Evolutionary conservation across 2,113 vertebrate species (phyloP).

Genomic region (Bucco capensis): DNA sequence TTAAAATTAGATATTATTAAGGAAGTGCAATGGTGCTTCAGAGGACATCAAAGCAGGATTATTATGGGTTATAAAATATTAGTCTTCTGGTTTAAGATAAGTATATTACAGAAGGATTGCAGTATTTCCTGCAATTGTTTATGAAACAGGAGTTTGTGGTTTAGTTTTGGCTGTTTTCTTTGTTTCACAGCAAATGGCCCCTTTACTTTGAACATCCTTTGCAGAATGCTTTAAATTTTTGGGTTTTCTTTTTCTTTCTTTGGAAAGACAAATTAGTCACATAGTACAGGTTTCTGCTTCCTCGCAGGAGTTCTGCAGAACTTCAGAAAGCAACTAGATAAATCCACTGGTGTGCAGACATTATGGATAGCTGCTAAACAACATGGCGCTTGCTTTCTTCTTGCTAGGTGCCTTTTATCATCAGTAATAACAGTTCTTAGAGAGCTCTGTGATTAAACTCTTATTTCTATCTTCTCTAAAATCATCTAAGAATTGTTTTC

Average conservation of each 20-base stretch:
- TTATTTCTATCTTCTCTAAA: not conserved
- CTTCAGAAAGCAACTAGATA: not conserved
- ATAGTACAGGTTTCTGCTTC: not conserved
- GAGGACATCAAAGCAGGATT: conserved; percentile 6
- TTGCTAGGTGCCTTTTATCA: not conserved
- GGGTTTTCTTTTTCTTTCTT: not conserved
- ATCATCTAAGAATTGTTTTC: not conserved
- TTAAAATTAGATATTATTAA: not conserved
- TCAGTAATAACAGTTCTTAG: not conserved
- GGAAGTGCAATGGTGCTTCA: not conserved
- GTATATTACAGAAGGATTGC: conserved; percentile 48
- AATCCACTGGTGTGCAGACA: not conserved
- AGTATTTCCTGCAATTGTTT: conserved; percentile 64
- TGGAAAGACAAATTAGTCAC: not conserved
- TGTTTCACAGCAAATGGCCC: not conserved
- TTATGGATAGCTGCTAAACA: not conserved
- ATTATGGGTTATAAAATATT: conserved; percentile 51
- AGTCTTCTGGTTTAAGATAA: conserved; percentile 48
- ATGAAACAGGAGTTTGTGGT: conserved; percentile 41
- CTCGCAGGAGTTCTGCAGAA: not conserved
- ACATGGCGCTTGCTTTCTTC: not conserved
- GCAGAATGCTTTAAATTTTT: conserved; percentile 26
- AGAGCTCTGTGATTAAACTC: not conserved
- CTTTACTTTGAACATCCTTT: conserved; percentile 23
- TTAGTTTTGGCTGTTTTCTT: conserved; percentile 37